These are phyloP conservation scores for Casuarius casuarius DNA, from an alignment of 2,113 vertebrate genomes.

Conservation along the genomic window DNA sequence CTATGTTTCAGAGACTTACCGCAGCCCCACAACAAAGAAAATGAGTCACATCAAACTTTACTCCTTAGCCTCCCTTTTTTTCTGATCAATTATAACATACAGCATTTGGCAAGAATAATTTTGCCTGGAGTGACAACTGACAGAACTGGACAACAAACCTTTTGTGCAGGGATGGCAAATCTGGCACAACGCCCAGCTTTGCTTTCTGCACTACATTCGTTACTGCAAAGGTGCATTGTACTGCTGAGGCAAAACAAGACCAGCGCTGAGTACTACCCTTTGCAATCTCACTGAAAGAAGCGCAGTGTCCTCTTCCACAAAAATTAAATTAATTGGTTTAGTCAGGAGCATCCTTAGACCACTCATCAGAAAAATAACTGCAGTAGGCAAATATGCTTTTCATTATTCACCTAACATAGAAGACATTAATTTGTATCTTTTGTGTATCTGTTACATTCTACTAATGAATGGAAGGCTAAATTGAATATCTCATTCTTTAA, in stretches of 20 bases:
- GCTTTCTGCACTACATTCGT: neutral
- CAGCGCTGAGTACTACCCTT: neutral
- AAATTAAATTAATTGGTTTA: neutral
- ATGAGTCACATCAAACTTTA: neutral
- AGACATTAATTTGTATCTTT: constrained; percentile 7
- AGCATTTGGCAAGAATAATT: neutral
- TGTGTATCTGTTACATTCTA: constrained; percentile 1
- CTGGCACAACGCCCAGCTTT: neutral
- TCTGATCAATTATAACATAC: neutral
- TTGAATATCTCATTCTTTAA: neutral
- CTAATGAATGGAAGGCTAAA: constrained; percentile 22
- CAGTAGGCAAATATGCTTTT: neutral
- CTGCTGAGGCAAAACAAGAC: neutral
- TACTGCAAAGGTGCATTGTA: neutral
- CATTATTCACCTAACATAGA: neutral
- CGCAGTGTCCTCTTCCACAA: neutral
- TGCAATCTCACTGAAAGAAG: constrained; percentile 27
- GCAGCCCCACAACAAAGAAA: neutral
- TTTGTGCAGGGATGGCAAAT: neutral
- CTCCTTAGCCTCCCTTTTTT: neutral
- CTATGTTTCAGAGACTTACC: neutral
- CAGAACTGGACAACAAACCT: neutral
- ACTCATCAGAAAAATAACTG: neutral
- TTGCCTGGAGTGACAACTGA: neutral
- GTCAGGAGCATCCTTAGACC: neutral